These are phyloP conservation scores for Lagocephalus sceleratus DNA, from an alignment of 2,797 vertebrate genomes.

Conservation along the genomic window DNA sequence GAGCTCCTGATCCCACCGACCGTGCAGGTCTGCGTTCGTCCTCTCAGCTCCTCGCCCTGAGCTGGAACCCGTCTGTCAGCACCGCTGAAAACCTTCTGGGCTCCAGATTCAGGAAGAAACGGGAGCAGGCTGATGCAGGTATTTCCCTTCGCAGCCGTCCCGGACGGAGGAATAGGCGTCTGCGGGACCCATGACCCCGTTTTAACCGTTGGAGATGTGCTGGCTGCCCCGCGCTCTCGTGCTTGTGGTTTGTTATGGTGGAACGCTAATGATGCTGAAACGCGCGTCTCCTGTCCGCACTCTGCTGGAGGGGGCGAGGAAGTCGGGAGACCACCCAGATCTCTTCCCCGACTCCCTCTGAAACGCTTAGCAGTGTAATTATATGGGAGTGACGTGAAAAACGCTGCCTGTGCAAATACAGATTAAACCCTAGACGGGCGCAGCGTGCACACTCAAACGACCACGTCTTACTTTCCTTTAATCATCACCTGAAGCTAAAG, in stretches of 20 bases:
- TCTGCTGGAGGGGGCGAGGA: constrained; percentile 49
- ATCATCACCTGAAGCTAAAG: constrained; percentile 17
- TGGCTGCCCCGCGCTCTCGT: constrained; percentile 34
- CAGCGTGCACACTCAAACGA: constrained; percentile 13
- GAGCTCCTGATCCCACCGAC: no score
- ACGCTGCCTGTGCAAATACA: constrained; percentile 46
- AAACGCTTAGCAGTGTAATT: constrained; percentile 55
- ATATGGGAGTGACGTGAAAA: constrained; percentile 52
- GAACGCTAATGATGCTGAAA: constrained; percentile 63
- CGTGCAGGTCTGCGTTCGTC: no score
- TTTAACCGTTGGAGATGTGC: constrained; percentile 21
- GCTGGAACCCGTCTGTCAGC: no score
- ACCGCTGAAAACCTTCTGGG: no score
- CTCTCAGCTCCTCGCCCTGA: no score
- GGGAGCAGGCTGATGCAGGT: no score
- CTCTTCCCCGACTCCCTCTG: constrained; percentile 46
- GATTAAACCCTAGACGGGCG: constrained; percentile 47
- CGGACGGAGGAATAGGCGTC: no score
- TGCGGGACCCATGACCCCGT: background rate
- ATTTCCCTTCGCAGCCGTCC: no score
- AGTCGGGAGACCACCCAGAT: constrained; percentile 59
- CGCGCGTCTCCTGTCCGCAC: constrained; percentile 41
- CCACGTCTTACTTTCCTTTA: constrained; percentile 23
- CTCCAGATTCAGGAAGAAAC: no score
- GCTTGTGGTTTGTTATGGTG: constrained; percentile 33